phyloP scores from a whole-genome alignment of 2,888 invertebrate species.

The Seira musarum region DNA sequence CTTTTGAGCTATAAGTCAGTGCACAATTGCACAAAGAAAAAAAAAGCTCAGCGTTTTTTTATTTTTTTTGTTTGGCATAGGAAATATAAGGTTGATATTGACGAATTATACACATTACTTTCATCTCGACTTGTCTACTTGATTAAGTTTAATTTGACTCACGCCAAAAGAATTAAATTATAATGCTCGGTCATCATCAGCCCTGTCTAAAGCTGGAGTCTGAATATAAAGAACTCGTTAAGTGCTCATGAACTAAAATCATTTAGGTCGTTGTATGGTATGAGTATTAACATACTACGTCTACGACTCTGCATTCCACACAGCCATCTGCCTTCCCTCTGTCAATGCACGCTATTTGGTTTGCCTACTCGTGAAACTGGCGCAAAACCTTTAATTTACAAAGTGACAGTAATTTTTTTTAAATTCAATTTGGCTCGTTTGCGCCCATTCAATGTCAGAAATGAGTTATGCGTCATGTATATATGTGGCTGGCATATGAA shows the following conservation, averaged over 20 bases:
- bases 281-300: background rate
- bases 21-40: background rate
- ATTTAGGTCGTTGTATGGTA: background rate
- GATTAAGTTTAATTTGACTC: slow-evolving; percentile 43
- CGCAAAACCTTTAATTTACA: too few species aligned
- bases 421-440: too few species aligned
- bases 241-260: too few species aligned
- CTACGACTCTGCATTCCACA: background rate
- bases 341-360: slow-evolving; percentile 22
- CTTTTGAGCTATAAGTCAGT: background rate
- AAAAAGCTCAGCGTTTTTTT: slow-evolving; percentile 11
- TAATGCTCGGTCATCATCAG: slow-evolving; percentile 32
- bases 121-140: slow-evolving; percentile 1
- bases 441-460: too few species aligned
- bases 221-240: too few species aligned
- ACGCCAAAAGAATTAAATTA: slow-evolving; percentile 32
- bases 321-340: too few species aligned
- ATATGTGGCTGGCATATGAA: too few species aligned
- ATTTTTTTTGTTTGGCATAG: too few species aligned
- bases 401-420: too few species aligned
- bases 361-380: background rate
- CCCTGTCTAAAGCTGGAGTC: background rate
- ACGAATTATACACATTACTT: background rate
- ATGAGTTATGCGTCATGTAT: too few species aligned
- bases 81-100: too few species aligned